Evolutionary conservation across 1,140 invertebrate genomes (phyloP), one percentile per base, ranked within the genome.

Genomic region (Meloidogyne chitwoodi): DNA sequence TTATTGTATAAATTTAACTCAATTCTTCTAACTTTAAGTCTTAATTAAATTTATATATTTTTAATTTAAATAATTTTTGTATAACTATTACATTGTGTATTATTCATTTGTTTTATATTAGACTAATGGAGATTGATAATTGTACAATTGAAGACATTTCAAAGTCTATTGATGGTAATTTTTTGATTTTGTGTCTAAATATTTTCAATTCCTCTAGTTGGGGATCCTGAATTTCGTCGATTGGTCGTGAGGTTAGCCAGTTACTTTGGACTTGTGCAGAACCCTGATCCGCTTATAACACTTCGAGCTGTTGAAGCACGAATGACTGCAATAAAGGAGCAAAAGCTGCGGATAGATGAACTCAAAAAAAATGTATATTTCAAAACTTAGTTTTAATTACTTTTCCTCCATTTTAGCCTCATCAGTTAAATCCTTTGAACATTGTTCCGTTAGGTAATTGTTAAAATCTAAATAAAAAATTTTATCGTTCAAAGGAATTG

Each of bases 231-330:
- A 22, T 67, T 67, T 22, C 22, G 19, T 34, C 29, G 61, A 73
- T 26, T 31, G 63, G 2, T 76, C 14, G 24, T 44, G n/a, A 63
- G 73, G 10, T 56, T 77, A 6, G 76, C 76, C 11, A 22, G 48
- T 22, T 11, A 29, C 19, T 72, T 74, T 56, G 74, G 76, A 26
- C 27, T 77, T 31, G 27, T 68, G 19, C 27, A 14, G 2, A 74
- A 77, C 67, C 41, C 75, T 38, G 66, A 77, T 78, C 75, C 76
- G 3, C n/a, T 48, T 41, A 56, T 77, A 26, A 77, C 75, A n/a
- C 74, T 77, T 22, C 22, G 24, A 26, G 76, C 76, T n/a, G 62
- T 77, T 34, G 65, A 77, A 12, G 64, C 77, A 31, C 67, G 41
- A 14, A 41, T 77, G 22, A 29, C 64, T 16, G 41, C 34, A 26